Evolutionary conservation across 2,888 invertebrate genomes (phyloP).

Genomic region (Andrena trimmerana): DNA sequence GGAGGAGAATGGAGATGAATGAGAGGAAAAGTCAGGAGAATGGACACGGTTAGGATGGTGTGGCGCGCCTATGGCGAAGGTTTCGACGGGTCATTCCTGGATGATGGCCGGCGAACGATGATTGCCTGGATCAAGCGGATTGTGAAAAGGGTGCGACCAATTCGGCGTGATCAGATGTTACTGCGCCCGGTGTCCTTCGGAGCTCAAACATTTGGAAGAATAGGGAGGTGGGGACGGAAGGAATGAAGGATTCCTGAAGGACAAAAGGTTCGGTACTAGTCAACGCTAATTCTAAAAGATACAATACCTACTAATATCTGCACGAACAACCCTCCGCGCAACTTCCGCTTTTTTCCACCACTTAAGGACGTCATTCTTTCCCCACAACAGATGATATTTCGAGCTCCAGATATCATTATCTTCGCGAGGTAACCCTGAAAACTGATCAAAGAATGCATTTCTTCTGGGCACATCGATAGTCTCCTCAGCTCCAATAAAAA

Average conservation of each 20-base stretch:
- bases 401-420: too few species aligned
- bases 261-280: too few species aligned
- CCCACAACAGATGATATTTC: too few species aligned
- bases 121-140: slow-evolving; percentile 66
- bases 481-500: too few species aligned
- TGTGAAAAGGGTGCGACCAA: slow-evolving; percentile 56
- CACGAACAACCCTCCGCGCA: too few species aligned
- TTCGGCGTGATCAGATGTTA: slow-evolving; percentile 39
- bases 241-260: neutral
- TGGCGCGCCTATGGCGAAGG: slow-evolving; percentile 37
- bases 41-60: slow-evolving; percentile 36
- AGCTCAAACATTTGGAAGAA: neutral
- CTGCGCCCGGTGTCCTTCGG: neutral
- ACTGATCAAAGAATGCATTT: too few species aligned
- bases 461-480: too few species aligned
- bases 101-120: slow-evolving; percentile 60
- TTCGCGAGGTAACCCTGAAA: too few species aligned
- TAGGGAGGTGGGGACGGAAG: neutral
- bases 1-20: slow-evolving; percentile 23
- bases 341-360: too few species aligned
- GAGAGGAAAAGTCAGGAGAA: slow-evolving; percentile 21
- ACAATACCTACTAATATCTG: too few species aligned
- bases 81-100: slow-evolving; percentile 53
- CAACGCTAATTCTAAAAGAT: too few species aligned
- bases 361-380: too few species aligned